phyloP scores from a whole-genome alignment of 2,797 vertebrate genomes.

The Poeciliopsis gracilis region DNA sequence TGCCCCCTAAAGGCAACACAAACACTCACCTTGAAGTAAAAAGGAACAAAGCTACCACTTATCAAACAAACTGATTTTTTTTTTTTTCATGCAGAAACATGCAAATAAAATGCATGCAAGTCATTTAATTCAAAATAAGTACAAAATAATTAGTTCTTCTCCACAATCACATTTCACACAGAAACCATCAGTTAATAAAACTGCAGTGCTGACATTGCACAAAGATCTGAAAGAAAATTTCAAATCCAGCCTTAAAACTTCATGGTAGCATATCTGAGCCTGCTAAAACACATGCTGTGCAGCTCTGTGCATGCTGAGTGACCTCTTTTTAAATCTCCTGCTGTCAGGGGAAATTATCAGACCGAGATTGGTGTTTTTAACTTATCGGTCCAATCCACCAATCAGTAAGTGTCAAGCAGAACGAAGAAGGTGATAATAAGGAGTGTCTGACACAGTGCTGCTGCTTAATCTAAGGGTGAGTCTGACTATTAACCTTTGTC shows the following conservation, averaged over 20 bases:
- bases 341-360: slow-evolving; percentile 49
- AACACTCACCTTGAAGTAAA: background rate
- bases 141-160: background rate
- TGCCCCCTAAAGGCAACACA: slow-evolving; percentile 58
- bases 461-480: slow-evolving; percentile 11
- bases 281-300: slow-evolving; percentile 20
- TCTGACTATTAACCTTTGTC: slow-evolving; percentile 10
- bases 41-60: background rate
- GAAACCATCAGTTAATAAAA: background rate
- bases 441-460: slow-evolving; percentile 15
- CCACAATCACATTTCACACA: background rate
- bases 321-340: slow-evolving; percentile 40
- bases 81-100: slow-evolving; percentile 2
- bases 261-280: slow-evolving; percentile 37
- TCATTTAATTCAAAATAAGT: background rate
- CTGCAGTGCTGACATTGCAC: background rate
- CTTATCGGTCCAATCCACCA: slow-evolving; percentile 24
- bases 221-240: background rate
- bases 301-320: slow-evolving; percentile 19
- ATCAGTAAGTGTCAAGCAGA: slow-evolving; percentile 27
- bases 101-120: background rate
- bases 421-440: slow-evolving; percentile 42
- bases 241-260: slow-evolving; percentile 1
- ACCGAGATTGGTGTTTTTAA: slow-evolving; percentile 29
- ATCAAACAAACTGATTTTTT: background rate